These are phyloP conservation scores for Petrolisthes cinctipes DNA, from an alignment of 2,888 invertebrate species.

Conservation along the genomic window DNA sequence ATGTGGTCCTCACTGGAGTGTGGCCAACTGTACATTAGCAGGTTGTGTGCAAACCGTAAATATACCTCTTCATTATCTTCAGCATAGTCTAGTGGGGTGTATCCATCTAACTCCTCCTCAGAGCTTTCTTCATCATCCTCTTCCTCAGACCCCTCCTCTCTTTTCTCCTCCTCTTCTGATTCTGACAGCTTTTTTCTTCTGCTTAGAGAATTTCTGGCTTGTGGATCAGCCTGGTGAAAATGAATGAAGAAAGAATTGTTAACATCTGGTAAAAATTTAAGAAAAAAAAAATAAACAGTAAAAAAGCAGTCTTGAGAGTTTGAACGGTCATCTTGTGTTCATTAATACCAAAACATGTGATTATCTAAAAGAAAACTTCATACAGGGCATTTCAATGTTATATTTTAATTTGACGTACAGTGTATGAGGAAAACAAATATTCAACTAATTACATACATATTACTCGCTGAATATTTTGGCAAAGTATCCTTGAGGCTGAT, in stretches of 20 bases:
- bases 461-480: too few relatives aligned
- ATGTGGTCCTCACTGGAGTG: too few relatives aligned
- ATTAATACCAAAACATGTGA: not conserved
- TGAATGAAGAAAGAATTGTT: too few relatives aligned
- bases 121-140: conserved; percentile 54
- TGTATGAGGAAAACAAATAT: too few relatives aligned
- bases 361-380: too few relatives aligned
- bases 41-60: not conserved
- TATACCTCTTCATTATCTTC: conserved; percentile 55
- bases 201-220: conserved; percentile 56
- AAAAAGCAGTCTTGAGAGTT: not conserved
- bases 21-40: too few relatives aligned
- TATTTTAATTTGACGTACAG: too few relatives aligned
- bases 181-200: conserved; percentile 51
- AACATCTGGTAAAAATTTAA: too few relatives aligned
- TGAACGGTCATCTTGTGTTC: not conserved
- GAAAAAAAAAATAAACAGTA: not conserved
- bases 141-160: conserved; percentile 31
- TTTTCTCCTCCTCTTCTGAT: conserved; percentile 53
- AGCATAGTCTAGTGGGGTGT: conserved; percentile 64
- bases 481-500: too few relatives aligned
- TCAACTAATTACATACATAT: too few relatives aligned
- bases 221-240: conserved; percentile 56
- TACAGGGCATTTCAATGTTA: too few relatives aligned
- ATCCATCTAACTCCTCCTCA: conserved; percentile 52